These are phyloP conservation scores for Caloenas nicobarica DNA, from an alignment of 2,113 vertebrate genomes.

Conservation along the genomic window DNA sequence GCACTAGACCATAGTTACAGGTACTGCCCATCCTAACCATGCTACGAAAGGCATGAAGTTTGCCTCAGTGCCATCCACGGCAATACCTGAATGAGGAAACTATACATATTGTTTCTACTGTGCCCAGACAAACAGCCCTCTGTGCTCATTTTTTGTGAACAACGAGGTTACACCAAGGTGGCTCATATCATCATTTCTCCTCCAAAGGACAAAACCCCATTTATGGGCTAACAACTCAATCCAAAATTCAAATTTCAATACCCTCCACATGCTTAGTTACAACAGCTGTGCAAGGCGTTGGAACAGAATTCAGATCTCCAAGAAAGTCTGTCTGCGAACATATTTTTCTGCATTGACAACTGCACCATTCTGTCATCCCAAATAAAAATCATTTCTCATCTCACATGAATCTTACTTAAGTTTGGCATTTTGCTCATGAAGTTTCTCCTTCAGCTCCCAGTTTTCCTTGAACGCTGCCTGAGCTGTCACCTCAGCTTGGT, in stretches of 20 bases:
- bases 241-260: not conserved
- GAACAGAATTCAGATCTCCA: not conserved
- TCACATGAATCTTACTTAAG: constrained; percentile 71
- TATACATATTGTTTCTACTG: not conserved
- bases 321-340: not conserved
- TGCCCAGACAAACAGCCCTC: not conserved
- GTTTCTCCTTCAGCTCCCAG: constrained; percentile 68
- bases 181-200: not conserved
- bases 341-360: not conserved
- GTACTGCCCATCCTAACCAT: not conserved
- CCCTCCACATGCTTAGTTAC: not conserved
- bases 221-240: not conserved
- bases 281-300: not conserved
- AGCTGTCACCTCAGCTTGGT: constrained; percentile 65
- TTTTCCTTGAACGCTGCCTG: constrained; percentile 71
- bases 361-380: not conserved
- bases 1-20: not conserved
- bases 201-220: not conserved
- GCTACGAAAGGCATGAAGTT: not conserved
- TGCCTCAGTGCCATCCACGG: not conserved
- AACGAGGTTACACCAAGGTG: not conserved
- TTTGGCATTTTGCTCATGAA: constrained; percentile 60
- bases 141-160: not conserved
- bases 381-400: not conserved
- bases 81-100: not conserved